Evolutionary conservation across 2,113 vertebrate genomes (phyloP), one percentile per base, ranked within the genome.

Genomic region (Eurystomus gularis): DNA sequence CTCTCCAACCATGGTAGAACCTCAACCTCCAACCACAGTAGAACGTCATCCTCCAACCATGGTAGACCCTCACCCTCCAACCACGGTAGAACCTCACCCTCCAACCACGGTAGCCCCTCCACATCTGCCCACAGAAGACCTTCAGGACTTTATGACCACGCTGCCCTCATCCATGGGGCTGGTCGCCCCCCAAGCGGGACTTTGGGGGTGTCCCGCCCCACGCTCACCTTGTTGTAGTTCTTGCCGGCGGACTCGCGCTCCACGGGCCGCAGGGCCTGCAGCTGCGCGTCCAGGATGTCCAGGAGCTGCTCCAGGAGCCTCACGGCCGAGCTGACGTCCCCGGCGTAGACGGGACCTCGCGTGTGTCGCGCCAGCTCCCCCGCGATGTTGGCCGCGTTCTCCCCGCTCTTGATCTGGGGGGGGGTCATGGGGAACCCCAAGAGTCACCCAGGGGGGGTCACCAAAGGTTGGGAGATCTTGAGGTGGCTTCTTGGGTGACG

Each of bases 211-310:
- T 33, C 9, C 12, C 31, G 37, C 31, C 71, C 54, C 3, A n/a
- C n/a, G n/a, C n/a, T n/a, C 66, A 99, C 99, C 99, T 99, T 99
- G 96, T 99, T 99, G 96, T 99, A 99, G 97, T 99, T 99, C 57
- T 99, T 98, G 33, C 99, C 98, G 0, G 99, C 99, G 0, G 98
- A 98, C 88, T 99, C 99, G 28, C 99, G 98, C 96, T 99, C 99
- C 3, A 99, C 98, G 12, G 99, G 99, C 55, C 98, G 97, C 77
- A 99, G 98, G 1, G 99, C 99, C 96, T 99, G 99, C 11, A 99
- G 98, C 94, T 99, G 99, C 19, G 99, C 98, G 2, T 99, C 99
- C 96, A 99, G 98, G 71, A 99, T 99, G 97, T 99, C 99, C 65
- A 99, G 97, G 66, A 99, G 98, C 88, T 99, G 99, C 86, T 99